Base-by-base conservation (phyloP, 1,140 invertebrate genomes). In the Tribolium castaneum region DNA sequence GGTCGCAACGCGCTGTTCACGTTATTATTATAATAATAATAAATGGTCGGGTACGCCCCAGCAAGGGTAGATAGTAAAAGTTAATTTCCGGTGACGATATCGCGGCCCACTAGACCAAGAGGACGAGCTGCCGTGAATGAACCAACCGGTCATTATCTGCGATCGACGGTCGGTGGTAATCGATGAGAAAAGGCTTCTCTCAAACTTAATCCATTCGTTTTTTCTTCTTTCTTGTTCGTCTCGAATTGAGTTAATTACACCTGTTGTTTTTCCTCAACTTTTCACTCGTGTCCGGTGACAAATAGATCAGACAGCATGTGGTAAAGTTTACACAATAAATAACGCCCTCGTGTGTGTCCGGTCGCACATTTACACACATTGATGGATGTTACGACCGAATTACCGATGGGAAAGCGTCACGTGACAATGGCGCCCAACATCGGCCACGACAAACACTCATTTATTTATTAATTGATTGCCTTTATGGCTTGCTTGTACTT, bases 31-130 rank as follows among this genome's bases (percentile, higher is more conserved):
- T 72, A 45, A 75, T 75, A 77, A 71, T 77, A 71, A 71, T 70
- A 77, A 77, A 71, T 71, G 76, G 66, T 52, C 62, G 51, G 77
- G 45, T 19, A 62, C 71, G 77, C 77, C 71, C 62, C 71, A 9
- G 39, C 52, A 14, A 59, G 77, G 77, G 77, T 78, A 78, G 77
- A 78, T 78, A 78, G 77, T 78, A 78, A 78, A 78, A 78, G 77
- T 78, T 78, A 78, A 78, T 78, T 78, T 78, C 77, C 77, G 77
- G 77, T 78, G 72, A 66, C 54, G 75, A 49, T 76, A 51, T 56
- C 54, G 34, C 54, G 25, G 51, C 34, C 72, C 72, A 75, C 72
- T 52, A 75, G 72, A 75, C 49, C 72, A 59, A 30, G 51, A 52
- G 51, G 51, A 52, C 39, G 50, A 52, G 70, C 70, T 51, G 70